Evolutionary conservation across 92 coral and sea anemone genomes (phyloP).

Genomic region (Bergia sp.): DNA sequence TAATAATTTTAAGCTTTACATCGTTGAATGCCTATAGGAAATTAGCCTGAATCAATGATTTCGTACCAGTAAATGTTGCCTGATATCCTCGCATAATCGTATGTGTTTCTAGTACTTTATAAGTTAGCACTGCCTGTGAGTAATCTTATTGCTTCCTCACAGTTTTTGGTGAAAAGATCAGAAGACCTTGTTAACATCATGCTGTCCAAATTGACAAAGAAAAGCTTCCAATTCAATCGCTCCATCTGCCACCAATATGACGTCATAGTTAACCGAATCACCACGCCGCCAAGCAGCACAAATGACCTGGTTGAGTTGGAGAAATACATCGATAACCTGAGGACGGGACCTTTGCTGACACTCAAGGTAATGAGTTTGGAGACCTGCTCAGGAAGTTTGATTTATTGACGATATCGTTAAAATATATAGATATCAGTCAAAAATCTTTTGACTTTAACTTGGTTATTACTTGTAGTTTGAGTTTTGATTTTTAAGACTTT

Average conservation of each 20-base stretch:
- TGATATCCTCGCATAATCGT: too few species aligned
- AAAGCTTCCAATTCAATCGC: constrained; percentile 83
- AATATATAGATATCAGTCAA: too few species aligned
- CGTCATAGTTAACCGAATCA: constrained; percentile 86
- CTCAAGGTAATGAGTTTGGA: constrained; percentile 65
- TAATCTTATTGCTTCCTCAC: constrained; percentile 19
- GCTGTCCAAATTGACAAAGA: constrained; percentile 67
- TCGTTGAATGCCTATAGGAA: too few species aligned
- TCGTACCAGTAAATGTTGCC: too few species aligned
- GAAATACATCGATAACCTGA: constrained; percentile 83
- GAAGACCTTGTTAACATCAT: constrained; percentile 74
- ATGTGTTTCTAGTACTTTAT: too few species aligned
- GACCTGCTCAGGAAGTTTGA: background rate
- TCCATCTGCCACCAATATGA: constrained; percentile 94
- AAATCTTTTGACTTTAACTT: background rate
- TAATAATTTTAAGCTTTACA: too few species aligned
- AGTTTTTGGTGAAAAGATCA: constrained; percentile 78
- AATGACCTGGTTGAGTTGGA: constrained; percentile 90
- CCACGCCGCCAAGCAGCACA: constrained; percentile 81
- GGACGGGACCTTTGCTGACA: constrained; percentile 87
- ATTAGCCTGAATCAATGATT: too few species aligned
- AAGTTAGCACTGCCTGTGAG: too few species aligned
- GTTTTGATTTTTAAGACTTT: background rate
- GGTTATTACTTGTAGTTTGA: background rate
- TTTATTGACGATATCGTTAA: background rate